Percentiles rank a stretch among this genome's conserved stretches.
Evolutionary conservation across 2,888 invertebrate genomes (phyloP).

Genomic region (Homarus gammarus): DNA sequence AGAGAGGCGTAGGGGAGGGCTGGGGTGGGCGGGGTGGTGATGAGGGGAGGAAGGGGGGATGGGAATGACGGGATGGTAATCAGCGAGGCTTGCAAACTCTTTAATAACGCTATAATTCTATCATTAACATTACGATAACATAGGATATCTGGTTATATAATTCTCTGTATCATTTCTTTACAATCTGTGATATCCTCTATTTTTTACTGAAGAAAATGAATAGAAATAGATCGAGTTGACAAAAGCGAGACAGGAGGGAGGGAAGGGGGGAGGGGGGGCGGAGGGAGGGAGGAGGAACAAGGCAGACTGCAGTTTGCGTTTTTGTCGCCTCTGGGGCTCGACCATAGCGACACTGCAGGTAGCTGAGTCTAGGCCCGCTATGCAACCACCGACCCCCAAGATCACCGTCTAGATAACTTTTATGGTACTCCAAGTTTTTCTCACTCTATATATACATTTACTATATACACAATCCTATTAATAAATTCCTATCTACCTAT

Average conservation of each 20-base stretch:
- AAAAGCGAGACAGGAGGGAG: no score
- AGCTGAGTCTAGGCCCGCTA: neutral
- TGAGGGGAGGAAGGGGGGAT: neutral
- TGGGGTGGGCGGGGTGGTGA: neutral
- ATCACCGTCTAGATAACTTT: constrained; percentile 31
- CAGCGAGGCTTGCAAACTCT: no score
- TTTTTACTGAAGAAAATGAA: no score
- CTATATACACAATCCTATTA: neutral
- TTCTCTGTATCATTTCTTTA: no score
- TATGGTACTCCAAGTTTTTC: neutral
- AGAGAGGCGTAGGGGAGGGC: constrained; percentile 38
- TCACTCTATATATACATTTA: neutral
- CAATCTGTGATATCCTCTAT: no score
- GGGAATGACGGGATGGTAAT: neutral
- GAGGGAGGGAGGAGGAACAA: neutral
- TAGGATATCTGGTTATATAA: no score
- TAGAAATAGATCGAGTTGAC: constrained; percentile 12
- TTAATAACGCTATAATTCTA: no score
- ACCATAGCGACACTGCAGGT: constrained; percentile 32
- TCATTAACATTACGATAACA: no score
- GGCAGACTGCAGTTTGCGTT: constrained; percentile 50
- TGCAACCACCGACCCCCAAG: constrained; percentile 34
- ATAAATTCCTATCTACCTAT: no score
- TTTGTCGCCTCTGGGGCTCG: constrained; percentile 27
- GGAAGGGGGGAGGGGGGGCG: no score